These are phyloP conservation scores for Apamea sordens DNA, from an alignment of 2,888 invertebrate genomes.

Conservation along the genomic window DNA sequence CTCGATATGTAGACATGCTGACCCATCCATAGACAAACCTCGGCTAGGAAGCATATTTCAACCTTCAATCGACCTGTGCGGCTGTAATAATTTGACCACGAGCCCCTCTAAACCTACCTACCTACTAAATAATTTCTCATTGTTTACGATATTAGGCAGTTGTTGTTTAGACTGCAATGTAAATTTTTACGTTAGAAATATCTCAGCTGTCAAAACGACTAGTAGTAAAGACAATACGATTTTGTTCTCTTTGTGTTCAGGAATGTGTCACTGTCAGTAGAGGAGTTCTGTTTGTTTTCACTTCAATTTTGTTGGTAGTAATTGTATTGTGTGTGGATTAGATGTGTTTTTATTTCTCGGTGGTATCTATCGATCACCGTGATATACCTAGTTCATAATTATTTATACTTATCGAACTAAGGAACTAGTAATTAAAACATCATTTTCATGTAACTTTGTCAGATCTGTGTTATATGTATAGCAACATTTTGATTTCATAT, in stretches of 20 bases:
- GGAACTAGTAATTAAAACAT: no score
- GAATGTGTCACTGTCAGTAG: conserved; percentile 12
- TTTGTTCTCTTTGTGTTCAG: not conserved
- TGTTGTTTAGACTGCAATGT: conserved; percentile 5
- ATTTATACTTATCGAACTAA: no score
- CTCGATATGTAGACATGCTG: no score
- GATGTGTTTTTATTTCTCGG: no score
- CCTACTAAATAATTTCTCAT: not conserved
- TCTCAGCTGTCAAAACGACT: conserved; percentile 32
- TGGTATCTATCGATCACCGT: no score
- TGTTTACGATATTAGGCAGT: conserved; percentile 26
- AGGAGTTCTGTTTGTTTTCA: conserved; percentile 25
- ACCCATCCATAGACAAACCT: not conserved
- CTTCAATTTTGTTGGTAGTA: not conserved
- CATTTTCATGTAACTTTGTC: no score
- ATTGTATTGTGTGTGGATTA: no score
- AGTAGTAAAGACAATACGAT: conserved; percentile 34
- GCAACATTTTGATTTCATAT: no score
- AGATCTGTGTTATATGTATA: no score
- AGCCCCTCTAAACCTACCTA: not conserved
- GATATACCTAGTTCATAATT: no score
- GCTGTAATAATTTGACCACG: not conserved
- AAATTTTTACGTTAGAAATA: conserved; percentile 19
- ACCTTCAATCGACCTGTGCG: not conserved
- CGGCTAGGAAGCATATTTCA: not conserved